phyloP scores from a whole-genome alignment of 2,113 vertebrate species.

The Engystomops pustulosus region DNA sequence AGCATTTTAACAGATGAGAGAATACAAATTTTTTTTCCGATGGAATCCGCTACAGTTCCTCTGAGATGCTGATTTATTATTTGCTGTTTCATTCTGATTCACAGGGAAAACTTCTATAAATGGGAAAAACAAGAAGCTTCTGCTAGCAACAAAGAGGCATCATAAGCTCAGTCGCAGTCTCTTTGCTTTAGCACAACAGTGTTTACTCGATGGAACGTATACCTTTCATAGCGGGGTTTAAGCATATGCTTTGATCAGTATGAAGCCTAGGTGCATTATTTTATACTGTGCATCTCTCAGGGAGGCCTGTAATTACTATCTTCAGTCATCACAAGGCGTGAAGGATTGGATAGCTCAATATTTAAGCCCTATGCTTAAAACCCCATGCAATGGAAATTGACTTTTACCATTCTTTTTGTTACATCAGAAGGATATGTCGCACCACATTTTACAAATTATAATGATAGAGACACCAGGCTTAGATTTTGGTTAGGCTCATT shows the following conservation, averaged over 20 bases:
- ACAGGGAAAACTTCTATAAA: slow-evolving; percentile 26
- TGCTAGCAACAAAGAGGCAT: slow-evolving; percentile 11
- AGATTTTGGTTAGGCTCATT: too few species aligned
- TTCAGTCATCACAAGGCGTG: not conserved
- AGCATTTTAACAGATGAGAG: slow-evolving; percentile 46
- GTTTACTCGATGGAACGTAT: not conserved
- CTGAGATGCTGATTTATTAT: slow-evolving; percentile 41
- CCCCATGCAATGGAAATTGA: not conserved
- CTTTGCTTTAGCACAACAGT: slow-evolving; percentile 27
- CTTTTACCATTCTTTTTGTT: not conserved
- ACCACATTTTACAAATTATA: not conserved
- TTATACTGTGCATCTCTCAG: slow-evolving; percentile 8
- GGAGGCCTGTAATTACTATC: slow-evolving; percentile 25
- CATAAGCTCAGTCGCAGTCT: not conserved
- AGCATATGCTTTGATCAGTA: slow-evolving; percentile 18
- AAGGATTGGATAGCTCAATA: slow-evolving; percentile 58
- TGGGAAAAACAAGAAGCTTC: not conserved
- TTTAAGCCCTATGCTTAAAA: slow-evolving; percentile 11
- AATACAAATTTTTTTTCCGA: slow-evolving; percentile 42
- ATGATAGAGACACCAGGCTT: too few species aligned
- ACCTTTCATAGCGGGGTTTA: slow-evolving; percentile 25
- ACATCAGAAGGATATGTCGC: not conserved
- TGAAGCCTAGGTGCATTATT: slow-evolving; percentile 33
- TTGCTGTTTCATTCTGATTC: slow-evolving; percentile 35
- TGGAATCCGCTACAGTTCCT: slow-evolving; percentile 24